Evolutionary conservation across 2,888 invertebrate genomes (phyloP).

Genomic region (Chrysodeixis includens): DNA sequence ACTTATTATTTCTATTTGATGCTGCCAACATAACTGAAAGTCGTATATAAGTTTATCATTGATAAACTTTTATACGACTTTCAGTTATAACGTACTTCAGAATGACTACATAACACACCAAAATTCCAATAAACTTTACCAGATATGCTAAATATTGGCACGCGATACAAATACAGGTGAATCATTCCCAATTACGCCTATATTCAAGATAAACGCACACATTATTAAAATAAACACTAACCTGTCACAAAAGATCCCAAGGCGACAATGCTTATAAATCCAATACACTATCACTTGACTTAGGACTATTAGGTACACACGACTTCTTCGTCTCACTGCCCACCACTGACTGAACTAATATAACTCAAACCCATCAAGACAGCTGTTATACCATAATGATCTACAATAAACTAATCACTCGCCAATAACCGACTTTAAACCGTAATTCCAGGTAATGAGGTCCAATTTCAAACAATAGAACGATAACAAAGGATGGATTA

Average conservation of each 20-base stretch:
- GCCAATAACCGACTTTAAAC: slow-evolving; percentile 21
- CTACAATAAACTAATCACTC: slow-evolving; percentile 41
- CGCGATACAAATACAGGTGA: neutral
- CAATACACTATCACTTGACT: slow-evolving; percentile 43
- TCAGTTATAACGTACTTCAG: no score
- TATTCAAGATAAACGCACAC: slow-evolving; percentile 7
- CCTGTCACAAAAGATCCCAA: slow-evolving; percentile 53
- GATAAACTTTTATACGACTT: no score
- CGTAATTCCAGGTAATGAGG: neutral
- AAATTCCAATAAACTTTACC: no score
- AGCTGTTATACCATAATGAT: slow-evolving; percentile 39
- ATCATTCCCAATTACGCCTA: neutral
- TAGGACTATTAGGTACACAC: no score
- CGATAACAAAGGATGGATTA: slow-evolving; percentile 38
- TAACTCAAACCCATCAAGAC: slow-evolving; percentile 25
- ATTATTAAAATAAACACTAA: slow-evolving; percentile 39
- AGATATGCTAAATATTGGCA: neutral
- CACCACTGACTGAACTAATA: slow-evolving; percentile 64
- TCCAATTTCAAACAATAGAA: slow-evolving; percentile 12
- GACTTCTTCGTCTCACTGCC: slow-evolving; percentile 40
- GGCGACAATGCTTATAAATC: slow-evolving; percentile 44
- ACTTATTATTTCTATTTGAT: no score
- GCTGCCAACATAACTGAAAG: no score
- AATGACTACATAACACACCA: no score
- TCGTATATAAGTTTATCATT: no score